These are phyloP conservation scores for Panagrolaimus sp. DNA, from an alignment of 1,140 invertebrate species.

Conservation along the genomic window DNA sequence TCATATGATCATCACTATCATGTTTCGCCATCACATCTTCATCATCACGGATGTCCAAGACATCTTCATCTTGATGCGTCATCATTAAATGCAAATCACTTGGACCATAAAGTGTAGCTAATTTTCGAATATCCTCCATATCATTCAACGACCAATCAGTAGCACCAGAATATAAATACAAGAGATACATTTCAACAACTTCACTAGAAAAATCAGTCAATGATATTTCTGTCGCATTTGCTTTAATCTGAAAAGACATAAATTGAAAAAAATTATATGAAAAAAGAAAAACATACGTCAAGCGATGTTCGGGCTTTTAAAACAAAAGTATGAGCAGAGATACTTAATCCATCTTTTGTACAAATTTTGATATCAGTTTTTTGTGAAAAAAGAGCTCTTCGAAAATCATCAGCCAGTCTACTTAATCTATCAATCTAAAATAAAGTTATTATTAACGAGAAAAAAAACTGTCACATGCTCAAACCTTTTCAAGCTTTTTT, in stretches of 20 bases:
- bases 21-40: no score
- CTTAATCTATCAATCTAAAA: neutral
- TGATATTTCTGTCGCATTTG: no score
- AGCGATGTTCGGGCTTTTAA: no score
- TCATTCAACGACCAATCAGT: neutral
- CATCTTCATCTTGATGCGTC: neutral
- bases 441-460: neutral
- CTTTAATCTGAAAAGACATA: no score
- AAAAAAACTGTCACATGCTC: neutral
- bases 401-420: conserved; percentile 6
- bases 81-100: neutral
- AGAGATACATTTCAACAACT: neutral
- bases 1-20: no score
- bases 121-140: neutral
- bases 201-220: no score
- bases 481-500: neutral
- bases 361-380: neutral
- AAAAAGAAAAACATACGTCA: no score
- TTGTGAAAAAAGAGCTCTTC: neutral
- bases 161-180: neutral
- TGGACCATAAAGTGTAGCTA: neutral
- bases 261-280: no score
- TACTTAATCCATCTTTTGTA: neutral
- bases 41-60: no score
- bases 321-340: conserved; percentile 2